Conservation (phyloP, 1,140 invertebrate genomes). For the Anastrepha obliqua region DNA sequence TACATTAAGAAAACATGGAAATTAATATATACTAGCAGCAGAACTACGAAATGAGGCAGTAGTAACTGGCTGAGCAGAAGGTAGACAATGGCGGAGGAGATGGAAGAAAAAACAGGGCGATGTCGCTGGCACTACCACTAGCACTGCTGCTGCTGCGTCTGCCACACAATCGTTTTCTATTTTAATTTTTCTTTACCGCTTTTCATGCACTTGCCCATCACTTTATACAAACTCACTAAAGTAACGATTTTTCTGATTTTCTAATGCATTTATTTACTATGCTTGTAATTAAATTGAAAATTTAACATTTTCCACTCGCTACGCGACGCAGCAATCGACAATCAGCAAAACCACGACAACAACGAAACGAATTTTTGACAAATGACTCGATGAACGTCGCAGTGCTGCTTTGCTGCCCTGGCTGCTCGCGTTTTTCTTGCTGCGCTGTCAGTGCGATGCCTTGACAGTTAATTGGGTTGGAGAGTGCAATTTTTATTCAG, state of each 20-base stretch:
- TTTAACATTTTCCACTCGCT: conserved; percentile 28
- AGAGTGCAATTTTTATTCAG: neutral
- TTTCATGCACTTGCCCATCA: neutral
- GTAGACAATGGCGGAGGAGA: conserved; percentile 25
- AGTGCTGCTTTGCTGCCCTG: neutral
- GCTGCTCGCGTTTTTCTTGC: neutral
- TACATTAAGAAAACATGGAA: too few species aligned
- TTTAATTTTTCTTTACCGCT: neutral
- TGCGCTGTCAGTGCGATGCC: neutral
- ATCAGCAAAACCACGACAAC: neutral
- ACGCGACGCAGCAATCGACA: conserved; percentile 39
- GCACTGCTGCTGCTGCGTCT: conserved; percentile 18
- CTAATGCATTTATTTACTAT: conserved; percentile 10
- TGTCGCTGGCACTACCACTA: conserved; percentile 7
- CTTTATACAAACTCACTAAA: neutral
- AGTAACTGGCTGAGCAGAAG: neutral
- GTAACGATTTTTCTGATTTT: neutral
- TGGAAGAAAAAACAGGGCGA: conserved; percentile 41
- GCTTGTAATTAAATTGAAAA: conserved; percentile 20
- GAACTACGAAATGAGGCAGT: neutral
- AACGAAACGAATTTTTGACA: conserved; percentile 42
- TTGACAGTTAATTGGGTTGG: conserved; percentile 20
- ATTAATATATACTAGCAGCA: neutral
- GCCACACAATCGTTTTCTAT: conserved; percentile 28
- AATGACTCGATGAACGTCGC: conserved; percentile 24